Evolutionary conservation across 2,888 invertebrate genomes (phyloP), one percentile per base, ranked within the genome.

Genomic region (Lysandra bellargus): DNA sequence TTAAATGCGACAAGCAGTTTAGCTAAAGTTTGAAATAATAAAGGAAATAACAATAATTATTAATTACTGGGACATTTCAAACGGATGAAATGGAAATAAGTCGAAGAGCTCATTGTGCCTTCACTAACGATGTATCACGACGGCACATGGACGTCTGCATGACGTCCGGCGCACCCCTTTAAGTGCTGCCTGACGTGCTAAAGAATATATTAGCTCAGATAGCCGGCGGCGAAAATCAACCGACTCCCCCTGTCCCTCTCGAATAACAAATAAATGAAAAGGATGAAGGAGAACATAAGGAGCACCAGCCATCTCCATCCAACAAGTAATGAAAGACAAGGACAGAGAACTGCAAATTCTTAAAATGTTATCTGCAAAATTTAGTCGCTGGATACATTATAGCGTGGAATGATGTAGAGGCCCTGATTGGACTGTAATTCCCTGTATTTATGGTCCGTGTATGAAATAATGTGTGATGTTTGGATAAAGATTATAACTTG

Each of bases 201-300:
- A 88, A 87, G 90, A 89, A 90, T 90, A 89, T 88, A 90, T 91
- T 88, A 89, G 85, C 83, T 81, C 80, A 83, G 85, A 88, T 86
- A 86, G 80, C 84, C 80, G 73, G 80, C 73, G 79, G 79, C 74
- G 44, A 79, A 79, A 79, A 61, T 80, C 80, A 79, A 81, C 80
- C 79, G 61, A 76, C 49, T 49, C 49, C 61, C 76, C 64, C 74
- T 6, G 17, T 80, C 80, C 64, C 79, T 79, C 30, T 82, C 78
- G 23, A 33, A 76, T 60, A 9, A 57, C 9, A 64, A 60, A 78
- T 9, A 44, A 44, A 57, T 69, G 73, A 82, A 72, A 81, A 57
- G 78, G 79, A 81, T 23, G 44, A 72, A 12, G 0, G 12, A 23
- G 30, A 75, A 30, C 30, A 3, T 0, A 12, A 30, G 64, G 30